Evolutionary conservation across 2,113 vertebrate genomes (phyloP).

Genomic region (Bombycilla garrulus): DNA sequence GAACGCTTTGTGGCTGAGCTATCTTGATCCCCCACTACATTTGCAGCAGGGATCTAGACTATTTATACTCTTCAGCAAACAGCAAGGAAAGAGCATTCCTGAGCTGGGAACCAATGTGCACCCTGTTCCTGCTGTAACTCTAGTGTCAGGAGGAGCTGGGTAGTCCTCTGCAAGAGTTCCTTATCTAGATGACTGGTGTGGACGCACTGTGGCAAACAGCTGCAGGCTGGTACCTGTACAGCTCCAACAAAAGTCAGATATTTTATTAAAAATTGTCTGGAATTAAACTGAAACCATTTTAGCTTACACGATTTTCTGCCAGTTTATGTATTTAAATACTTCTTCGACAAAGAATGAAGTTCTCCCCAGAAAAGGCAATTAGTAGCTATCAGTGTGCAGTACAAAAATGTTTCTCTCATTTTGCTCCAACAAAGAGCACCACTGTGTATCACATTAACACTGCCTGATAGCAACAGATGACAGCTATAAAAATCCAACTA

Average conservation of each 20-base stretch:
- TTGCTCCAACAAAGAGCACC: slow-evolving; percentile 63
- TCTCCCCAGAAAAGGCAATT: slow-evolving; percentile 69
- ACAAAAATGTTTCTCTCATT: slow-evolving; percentile 72
- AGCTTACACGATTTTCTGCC: slow-evolving; percentile 50
- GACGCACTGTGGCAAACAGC: background rate
- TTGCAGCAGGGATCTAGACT: slow-evolving; percentile 28
- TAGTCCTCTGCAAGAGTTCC: background rate
- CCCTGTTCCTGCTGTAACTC: background rate
- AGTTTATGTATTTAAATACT: slow-evolving; percentile 60
- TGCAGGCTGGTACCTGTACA: background rate
- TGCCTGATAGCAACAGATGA: slow-evolving; percentile 65
- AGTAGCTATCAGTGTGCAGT: slow-evolving; percentile 72
- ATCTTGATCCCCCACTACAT: slow-evolving; percentile 46
- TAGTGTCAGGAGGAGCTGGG: background rate
- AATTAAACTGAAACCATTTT: background rate
- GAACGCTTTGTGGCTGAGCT: slow-evolving; percentile 27
- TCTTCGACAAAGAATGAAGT: slow-evolving; percentile 65
- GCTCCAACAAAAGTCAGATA: background rate
- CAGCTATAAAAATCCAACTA: slow-evolving; percentile 63
- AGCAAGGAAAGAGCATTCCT: background rate
- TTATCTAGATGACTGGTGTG: background rate
- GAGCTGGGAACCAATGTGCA: background rate
- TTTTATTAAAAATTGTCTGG: slow-evolving; percentile 49
- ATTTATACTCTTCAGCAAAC: slow-evolving; percentile 33
- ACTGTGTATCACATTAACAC: slow-evolving; percentile 70